These are phyloP conservation scores for Pyrrhosoma nymphula DNA, from an alignment of 2,888 invertebrate genomes.

Conservation along the genomic window DNA sequence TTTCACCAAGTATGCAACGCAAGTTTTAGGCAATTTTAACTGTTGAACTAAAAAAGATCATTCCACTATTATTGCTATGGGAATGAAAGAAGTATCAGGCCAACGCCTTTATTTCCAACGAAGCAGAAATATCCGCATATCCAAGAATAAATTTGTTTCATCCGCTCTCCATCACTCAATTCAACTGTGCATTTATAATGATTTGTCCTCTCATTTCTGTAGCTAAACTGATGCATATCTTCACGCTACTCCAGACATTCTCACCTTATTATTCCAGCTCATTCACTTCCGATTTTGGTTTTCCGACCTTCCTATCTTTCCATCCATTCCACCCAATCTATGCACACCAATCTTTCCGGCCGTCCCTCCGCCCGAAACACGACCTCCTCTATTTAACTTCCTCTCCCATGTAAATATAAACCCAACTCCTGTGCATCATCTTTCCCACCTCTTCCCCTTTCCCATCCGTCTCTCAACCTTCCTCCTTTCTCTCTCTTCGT, in stretches of 20 bases:
- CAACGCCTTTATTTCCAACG: too few relatives aligned
- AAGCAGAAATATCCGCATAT: not conserved
- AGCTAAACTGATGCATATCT: not conserved
- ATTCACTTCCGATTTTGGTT: not conserved
- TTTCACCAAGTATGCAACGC: too few relatives aligned
- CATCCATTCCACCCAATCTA: not conserved
- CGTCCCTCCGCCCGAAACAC: not conserved
- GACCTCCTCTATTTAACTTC: not conserved
- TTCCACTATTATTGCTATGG: too few relatives aligned
- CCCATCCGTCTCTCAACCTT: not conserved
- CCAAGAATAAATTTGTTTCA: not conserved
- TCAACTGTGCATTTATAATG: not conserved
- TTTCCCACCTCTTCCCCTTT: not conserved
- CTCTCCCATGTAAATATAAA: not conserved
- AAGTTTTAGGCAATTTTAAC: too few relatives aligned
- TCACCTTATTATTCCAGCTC: not conserved
- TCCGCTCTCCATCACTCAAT: not conserved
- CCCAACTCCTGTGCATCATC: not conserved
- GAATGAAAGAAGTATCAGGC: too few relatives aligned
- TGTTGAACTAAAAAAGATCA: too few relatives aligned
- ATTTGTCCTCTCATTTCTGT: not conserved
- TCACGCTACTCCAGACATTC: not conserved
- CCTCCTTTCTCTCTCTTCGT: not conserved
- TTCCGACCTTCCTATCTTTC: not conserved
- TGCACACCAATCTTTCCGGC: not conserved